Base-by-base conservation (phyloP, 2,113 vertebrate genomes). In the Aramus guarauna region DNA sequence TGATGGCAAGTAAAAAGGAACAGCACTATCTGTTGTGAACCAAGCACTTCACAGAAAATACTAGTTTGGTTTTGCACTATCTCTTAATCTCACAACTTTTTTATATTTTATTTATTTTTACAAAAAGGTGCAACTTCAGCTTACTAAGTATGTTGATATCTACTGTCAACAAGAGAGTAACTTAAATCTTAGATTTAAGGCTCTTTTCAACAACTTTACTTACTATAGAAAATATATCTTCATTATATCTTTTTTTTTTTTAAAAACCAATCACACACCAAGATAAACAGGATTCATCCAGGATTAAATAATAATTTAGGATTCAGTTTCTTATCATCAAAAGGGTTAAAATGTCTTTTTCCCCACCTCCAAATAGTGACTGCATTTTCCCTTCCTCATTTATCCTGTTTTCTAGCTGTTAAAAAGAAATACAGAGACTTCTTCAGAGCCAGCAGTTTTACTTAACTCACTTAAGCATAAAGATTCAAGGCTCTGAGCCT, bases 391-490 rank as follows among this genome's bases (percentile, higher is more conserved):
- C 22, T 79, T 91, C 39, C 64, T 87, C 86, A 94, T 92, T 94
- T 85, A 94, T 87, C 48, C 64, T 87, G 34, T 94, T 94, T 94
- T 89, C 76, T 58, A 96, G 24, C 64, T 73, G 60, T 79, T 97
- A 73, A 85, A 96, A 89, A 83, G 45, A 96, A 96, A 96, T 58
- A 59, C 77, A 96, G 72, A 90, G 67, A 55, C 84, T 96, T 92
- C 63, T 89, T 90, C 87, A 77, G 78, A 93, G 87, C 77, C 77
- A 96, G 91, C 75, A 90, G 50, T 96, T 96, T 95, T 95, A 77
- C 73, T 97, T 92, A 96, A 95, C 83, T 93, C 87, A 90, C 76
- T 95, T 92, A 91, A 92, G 81, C 85, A 87, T 63, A 88, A 93
- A 90, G 91, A 96, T 79, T 94, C 92, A 76, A 94, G 68, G 71